Conservation (phyloP, 2,888 invertebrate species). For the Drosophila cracens region DNA sequence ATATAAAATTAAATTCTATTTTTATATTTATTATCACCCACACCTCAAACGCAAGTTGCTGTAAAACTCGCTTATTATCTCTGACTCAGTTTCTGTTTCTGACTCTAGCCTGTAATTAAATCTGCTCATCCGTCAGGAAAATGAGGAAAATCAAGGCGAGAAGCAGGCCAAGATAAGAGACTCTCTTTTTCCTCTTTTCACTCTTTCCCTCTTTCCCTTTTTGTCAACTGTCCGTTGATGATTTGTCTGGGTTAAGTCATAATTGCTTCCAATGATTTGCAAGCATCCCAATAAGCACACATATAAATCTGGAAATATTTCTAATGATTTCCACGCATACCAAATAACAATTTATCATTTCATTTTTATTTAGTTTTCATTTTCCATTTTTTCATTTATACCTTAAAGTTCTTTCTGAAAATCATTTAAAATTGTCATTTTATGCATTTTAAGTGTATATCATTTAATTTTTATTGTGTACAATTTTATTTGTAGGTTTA, state of each 20-base stretch:
- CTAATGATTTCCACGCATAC: neutral
- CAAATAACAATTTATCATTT: neutral
- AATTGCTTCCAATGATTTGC: neutral
- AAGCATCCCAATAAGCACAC: neutral
- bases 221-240: neutral
- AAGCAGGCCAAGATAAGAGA: slow-evolving; percentile 3
- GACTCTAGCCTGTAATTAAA: slow-evolving; percentile 1
- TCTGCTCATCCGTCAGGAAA: neutral
- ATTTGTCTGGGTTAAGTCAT: neutral
- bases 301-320: neutral
- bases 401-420: neutral
- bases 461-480: neutral
- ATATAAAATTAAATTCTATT: neutral
- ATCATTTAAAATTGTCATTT: neutral
- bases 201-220: neutral
- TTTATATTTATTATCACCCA: neutral
- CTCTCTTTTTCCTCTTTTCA: neutral
- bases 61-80: neutral
- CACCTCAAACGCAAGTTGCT: neutral
- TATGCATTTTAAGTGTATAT: neutral
- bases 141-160: neutral
- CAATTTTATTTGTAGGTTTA: no score
- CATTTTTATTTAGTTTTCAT: neutral
- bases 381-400: neutral
- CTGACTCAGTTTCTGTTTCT: neutral